These are phyloP conservation scores for Anser brachyrhynchus DNA, from an alignment of 2,113 vertebrate species.

Conservation along the genomic window DNA sequence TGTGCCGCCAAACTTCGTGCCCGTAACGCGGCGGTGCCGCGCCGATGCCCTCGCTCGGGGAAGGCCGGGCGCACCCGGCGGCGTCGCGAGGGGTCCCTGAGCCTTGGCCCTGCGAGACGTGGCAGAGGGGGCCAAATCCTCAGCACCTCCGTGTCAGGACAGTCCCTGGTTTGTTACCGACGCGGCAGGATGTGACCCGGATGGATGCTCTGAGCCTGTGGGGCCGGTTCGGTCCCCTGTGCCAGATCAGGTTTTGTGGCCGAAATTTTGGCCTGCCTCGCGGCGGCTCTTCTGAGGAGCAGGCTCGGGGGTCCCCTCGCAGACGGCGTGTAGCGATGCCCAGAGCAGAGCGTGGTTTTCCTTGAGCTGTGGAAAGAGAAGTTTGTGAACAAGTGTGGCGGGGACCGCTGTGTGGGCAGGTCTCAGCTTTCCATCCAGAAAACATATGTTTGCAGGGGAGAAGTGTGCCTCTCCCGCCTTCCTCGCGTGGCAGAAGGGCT, in stretches of 20 bases:
- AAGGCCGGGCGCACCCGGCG: background rate
- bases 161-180: background rate
- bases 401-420: background rate
- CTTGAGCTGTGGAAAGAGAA: background rate
- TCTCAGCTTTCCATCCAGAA: background rate
- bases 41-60: background rate
- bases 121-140: constrained; percentile 3
- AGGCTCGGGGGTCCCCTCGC: background rate
- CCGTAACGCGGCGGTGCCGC: background rate
- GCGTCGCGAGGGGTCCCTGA: background rate
- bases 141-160: constrained; percentile 20
- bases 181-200: accelerated
- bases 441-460: background rate
- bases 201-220: constrained; percentile 33
- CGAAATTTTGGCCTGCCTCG: background rate
- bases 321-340: background rate
- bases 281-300: background rate
- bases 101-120: background rate
- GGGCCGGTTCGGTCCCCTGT: background rate
- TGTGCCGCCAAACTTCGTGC: constrained; percentile 27
- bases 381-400: background rate
- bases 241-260: background rate
- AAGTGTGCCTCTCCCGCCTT: background rate
- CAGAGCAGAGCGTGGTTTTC: background rate
- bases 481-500: background rate